These are phyloP conservation scores for Myripristis murdjan DNA, from an alignment of 2,797 vertebrate genomes.

Conservation along the genomic window DNA sequence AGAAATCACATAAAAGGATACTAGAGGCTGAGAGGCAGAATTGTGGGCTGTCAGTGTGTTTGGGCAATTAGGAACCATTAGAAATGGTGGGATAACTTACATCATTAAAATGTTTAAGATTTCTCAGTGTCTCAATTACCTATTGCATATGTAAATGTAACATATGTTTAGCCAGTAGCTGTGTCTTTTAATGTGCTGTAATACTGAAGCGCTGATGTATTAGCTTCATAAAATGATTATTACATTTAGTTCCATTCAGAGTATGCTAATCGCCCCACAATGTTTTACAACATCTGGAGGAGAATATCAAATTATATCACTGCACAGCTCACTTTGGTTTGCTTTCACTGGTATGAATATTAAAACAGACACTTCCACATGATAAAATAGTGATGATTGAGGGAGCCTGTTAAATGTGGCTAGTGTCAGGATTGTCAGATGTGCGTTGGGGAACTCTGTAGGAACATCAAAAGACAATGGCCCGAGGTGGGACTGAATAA, in stretches of 20 bases:
- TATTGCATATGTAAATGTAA: constrained; percentile 74
- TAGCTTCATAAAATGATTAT: constrained; percentile 78
- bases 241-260: constrained; percentile 62
- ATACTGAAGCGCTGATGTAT: constrained; percentile 71
- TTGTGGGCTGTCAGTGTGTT: constrained; percentile 30
- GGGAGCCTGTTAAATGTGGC: constrained; percentile 51
- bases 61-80: constrained; percentile 29
- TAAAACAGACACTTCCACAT: constrained; percentile 63
- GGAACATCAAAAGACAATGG: constrained; percentile 79
- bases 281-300: constrained; percentile 75
- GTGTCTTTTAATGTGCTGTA: constrained; percentile 64
- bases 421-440: constrained; percentile 62
- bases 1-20: constrained; percentile 52
- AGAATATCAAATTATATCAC: constrained; percentile 62
- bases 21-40: constrained; percentile 28
- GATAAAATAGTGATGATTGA: constrained; percentile 74
- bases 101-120: constrained; percentile 67
- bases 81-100: constrained; percentile 37
- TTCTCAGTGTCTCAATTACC: constrained; percentile 58
- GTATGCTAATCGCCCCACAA: constrained; percentile 61
- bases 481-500: constrained; percentile 79
- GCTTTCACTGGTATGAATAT: constrained; percentile 63
- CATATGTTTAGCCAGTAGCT: constrained; percentile 80
- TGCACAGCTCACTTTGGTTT: constrained; percentile 46
- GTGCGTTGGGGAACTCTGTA: constrained; percentile 64